A percentile compares a stretch with the other conserved stretches of the same genome.
Evolutionary conservation across 1,140 invertebrate species (phyloP).

Genomic region (Drusus annulatus): DNA sequence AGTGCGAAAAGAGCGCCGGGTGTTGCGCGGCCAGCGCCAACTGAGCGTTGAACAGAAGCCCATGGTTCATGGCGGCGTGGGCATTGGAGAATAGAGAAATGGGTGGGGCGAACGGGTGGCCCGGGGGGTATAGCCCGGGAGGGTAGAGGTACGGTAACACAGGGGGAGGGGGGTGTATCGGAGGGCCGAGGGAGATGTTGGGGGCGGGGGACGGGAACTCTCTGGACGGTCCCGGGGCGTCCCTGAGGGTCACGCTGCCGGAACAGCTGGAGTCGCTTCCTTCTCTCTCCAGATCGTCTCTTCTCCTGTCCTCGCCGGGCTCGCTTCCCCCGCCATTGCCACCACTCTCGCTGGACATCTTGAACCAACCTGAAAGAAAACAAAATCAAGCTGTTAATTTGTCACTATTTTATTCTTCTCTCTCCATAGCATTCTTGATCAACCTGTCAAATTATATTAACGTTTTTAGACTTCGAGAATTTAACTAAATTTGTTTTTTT

Average conservation of each 20-base stretch:
- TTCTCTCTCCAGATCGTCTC: conserved; percentile 74
- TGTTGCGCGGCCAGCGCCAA: conserved; percentile 86
- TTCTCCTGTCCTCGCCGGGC: conserved; percentile 70
- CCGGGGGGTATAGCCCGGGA: conserved; percentile 85
- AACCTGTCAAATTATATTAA: no score
- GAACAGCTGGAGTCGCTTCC: conserved; percentile 79
- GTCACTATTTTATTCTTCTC: no score
- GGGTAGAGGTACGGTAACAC: conserved; percentile 91
- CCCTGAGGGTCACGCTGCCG: conserved; percentile 71
- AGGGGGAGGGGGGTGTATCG: conserved; percentile 86
- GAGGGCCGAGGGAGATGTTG: conserved; percentile 90
- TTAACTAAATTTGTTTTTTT: no score
- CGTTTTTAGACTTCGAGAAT: no score
- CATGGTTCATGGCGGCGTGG: conserved; percentile 77
- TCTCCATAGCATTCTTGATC: no score
- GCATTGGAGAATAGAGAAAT: conserved; percentile 73
- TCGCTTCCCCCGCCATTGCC: conserved; percentile 66
- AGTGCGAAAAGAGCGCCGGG: conserved; percentile 80
- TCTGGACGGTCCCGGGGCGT: conserved; percentile 71
- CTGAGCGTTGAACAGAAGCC: conserved; percentile 87
- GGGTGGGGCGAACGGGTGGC: conserved; percentile 80
- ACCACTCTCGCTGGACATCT: conserved; percentile 65
- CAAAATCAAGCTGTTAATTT: not conserved
- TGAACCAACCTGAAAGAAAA: conserved; percentile 72
- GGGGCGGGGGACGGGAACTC: conserved; percentile 81